These are phyloP conservation scores for Lytechinus variegatus DNA, from an alignment of 35 echinoderm and acorn worm species.

Conservation along the genomic window DNA sequence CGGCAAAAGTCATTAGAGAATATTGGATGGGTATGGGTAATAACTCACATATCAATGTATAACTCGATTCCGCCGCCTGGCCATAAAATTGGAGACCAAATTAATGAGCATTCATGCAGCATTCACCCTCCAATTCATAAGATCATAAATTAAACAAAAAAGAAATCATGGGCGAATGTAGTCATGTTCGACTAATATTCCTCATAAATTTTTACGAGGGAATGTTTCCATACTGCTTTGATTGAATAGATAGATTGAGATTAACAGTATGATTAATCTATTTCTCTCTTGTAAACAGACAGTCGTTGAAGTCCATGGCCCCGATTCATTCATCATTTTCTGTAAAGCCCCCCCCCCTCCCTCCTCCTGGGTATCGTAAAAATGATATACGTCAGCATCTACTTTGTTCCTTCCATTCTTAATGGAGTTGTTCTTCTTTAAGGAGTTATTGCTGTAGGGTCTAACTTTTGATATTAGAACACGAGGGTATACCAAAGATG, in stretches of 20 bases:
- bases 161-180: neutral
- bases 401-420: no score
- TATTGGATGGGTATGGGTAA: neutral
- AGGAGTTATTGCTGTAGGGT: no score
- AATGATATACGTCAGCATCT: neutral
- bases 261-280: neutral
- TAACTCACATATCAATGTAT: neutral
- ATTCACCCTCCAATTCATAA: neutral
- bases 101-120: neutral
- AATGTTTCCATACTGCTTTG: neutral
- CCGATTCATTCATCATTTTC: neutral
- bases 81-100: neutral
- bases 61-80: neutral
- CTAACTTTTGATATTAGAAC: no score
- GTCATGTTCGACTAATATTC: neutral
- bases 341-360: neutral
- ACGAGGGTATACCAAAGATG: no score
- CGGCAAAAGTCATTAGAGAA: no score
- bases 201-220: neutral
- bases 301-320: neutral
- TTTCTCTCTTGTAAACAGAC: neutral
- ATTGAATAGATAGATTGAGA: neutral
- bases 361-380: neutral
- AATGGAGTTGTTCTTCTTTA: no score
- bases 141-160: neutral